Evolutionary conservation across 1,140 invertebrate species (phyloP).

Genomic region (Teleogryllus occipitalis): DNA sequence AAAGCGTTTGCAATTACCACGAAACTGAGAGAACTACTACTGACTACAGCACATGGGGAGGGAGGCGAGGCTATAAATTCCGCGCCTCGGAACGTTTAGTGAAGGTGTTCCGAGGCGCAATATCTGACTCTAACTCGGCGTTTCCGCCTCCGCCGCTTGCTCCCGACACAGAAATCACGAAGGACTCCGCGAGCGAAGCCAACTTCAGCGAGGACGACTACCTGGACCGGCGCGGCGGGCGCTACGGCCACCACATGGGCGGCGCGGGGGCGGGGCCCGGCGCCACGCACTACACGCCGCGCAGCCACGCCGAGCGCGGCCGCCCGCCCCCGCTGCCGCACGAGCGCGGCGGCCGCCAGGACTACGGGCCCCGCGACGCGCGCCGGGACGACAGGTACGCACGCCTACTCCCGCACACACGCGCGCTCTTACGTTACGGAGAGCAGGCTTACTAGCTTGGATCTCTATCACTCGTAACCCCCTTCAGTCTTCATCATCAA

Average conservation of each 20-base stretch:
- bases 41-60: no score
- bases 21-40: no score
- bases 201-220: conserved; percentile 44
- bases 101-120: no score
- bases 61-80: no score
- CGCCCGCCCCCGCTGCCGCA: conserved; percentile 30
- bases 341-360: conserved; percentile 33
- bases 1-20: no score
- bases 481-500: no score
- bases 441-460: no score
- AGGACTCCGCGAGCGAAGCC: conserved; percentile 59
- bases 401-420: background rate
- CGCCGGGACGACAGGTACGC: background rate
- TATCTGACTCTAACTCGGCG: no score
- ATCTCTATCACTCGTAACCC: no score
- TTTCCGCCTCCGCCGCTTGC: no score
- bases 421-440: no score
- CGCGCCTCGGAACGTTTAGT: no score
- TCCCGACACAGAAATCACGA: conserved; percentile 66
- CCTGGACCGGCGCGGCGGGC: conserved; percentile 30
- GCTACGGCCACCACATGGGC: conserved; percentile 32
- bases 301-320: conserved; percentile 26
- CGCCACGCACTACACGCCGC: background rate
- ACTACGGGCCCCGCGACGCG: conserved; percentile 8
- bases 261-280: conserved; percentile 31